These are phyloP conservation scores for Papilio protenor DNA, from an alignment of 2,888 invertebrate genomes.

Conservation along the genomic window DNA sequence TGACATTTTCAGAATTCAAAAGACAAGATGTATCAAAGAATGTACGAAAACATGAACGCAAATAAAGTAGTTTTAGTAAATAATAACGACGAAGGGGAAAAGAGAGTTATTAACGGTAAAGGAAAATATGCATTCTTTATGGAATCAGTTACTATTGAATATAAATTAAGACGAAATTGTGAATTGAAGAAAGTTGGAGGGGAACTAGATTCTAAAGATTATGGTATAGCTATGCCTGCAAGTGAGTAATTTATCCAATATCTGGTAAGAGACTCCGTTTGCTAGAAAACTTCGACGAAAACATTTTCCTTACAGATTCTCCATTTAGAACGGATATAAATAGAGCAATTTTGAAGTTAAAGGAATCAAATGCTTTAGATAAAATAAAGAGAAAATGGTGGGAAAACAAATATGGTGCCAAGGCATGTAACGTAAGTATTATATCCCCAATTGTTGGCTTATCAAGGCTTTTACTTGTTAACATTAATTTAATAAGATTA, in stretches of 20 bases:
- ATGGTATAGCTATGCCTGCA: constrained; percentile 93
- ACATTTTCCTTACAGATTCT: constrained; percentile 82
- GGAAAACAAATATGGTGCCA: constrained; percentile 88
- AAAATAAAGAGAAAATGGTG: constrained; percentile 96
- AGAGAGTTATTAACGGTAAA: constrained; percentile 85
- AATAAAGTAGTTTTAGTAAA: constrained; percentile 90
- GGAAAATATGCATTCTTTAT: constrained; percentile 95
- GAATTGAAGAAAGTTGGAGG: constrained; percentile 91
- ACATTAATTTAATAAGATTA: neutral
- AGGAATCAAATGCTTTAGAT: constrained; percentile 92
- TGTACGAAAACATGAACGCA: constrained; percentile 95
- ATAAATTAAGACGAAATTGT: constrained; percentile 92
- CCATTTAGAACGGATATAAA: constrained; percentile 91
- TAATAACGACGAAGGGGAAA: constrained; percentile 93
- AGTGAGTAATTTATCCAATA: constrained; percentile 83
- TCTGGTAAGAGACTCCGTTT: neutral
- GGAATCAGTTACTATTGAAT: constrained; percentile 97
- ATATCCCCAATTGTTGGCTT: neutral
- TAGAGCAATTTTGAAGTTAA: constrained; percentile 93
- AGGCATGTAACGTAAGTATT: constrained; percentile 77
- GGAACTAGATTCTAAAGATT: constrained; percentile 92
- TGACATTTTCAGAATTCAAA: constrained; percentile 86
- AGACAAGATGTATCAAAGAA: constrained; percentile 93
- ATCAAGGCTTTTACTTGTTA: neutral
- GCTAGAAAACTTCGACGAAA: constrained; percentile 1